phyloP scores from a whole-genome alignment of 2,797 vertebrate species.

The Rhinella marina region DNA sequence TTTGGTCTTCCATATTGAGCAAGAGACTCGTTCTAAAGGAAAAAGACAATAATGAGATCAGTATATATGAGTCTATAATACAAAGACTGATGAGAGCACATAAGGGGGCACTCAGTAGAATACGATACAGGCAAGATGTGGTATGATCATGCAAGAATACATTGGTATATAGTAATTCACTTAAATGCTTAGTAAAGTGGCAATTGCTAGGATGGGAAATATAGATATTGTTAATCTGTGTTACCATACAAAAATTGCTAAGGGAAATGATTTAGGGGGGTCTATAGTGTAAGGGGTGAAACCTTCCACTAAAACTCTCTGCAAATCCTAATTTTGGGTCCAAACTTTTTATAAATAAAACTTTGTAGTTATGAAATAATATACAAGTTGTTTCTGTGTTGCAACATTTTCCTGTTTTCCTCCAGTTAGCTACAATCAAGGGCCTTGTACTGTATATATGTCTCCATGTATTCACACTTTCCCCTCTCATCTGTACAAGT shows the following conservation, averaged over 20 bases:
- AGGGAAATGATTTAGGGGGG: too few species aligned
- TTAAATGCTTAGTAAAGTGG: too few species aligned
- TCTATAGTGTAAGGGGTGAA: too few species aligned
- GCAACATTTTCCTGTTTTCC: too few species aligned
- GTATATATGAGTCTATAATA: not conserved
- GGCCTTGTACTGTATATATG: not conserved
- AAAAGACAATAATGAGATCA: not conserved
- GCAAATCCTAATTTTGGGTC: not conserved
- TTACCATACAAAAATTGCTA: too few species aligned
- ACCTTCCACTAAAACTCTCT: not conserved
- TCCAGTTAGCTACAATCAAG: not conserved
- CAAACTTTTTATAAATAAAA: not conserved
- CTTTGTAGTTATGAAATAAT: not conserved
- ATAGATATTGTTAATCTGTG: too few species aligned
- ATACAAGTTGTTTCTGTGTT: too few species aligned
- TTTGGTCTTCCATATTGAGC: slow-evolving; percentile 89
- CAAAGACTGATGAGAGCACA: not conserved
- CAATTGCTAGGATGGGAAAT: too few species aligned
- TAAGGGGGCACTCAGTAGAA: not conserved
- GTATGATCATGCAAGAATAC: not conserved
- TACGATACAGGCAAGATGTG: not conserved
- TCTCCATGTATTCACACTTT: not conserved
- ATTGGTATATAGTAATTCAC: too few species aligned
- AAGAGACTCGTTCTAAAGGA: slow-evolving; percentile 81
- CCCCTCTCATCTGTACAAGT: too few species aligned